Percentiles rank a stretch among this genome's conserved stretches.
Conservation (phyloP, 2,888 invertebrate genomes). For the Trichogramma evanescens region DNA sequence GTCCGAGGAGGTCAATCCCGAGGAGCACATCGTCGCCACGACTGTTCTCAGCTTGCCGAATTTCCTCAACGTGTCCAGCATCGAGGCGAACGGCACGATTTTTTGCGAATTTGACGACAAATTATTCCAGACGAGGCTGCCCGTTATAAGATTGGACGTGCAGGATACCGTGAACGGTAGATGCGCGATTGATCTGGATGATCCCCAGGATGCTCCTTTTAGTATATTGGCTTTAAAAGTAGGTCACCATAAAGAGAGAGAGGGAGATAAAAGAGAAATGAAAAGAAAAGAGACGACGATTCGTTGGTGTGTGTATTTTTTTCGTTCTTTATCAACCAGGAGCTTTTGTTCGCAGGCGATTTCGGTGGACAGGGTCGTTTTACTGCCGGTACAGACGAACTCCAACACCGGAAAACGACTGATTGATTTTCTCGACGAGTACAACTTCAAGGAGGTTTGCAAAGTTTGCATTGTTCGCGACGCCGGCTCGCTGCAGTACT, state of each 20-base stretch:
- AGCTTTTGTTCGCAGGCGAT: slow-evolving; percentile 18
- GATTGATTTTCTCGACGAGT: slow-evolving; percentile 26
- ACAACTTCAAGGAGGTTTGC: slow-evolving; percentile 29
- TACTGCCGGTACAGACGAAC: slow-evolving; percentile 23
- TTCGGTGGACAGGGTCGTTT: slow-evolving; percentile 30
- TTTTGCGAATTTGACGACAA: slow-evolving; percentile 31
- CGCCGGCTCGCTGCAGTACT: slow-evolving; percentile 29
- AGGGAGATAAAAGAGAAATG: too few species aligned
- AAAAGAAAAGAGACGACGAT: too few species aligned
- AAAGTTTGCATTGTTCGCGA: slow-evolving; percentile 29
- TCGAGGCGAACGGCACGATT: slow-evolving; percentile 32
- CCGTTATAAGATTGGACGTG: slow-evolving; percentile 25
- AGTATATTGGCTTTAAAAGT: slow-evolving; percentile 32
- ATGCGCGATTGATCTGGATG: slow-evolving; percentile 24
- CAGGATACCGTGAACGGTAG: slow-evolving; percentile 26
- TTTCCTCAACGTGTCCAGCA: slow-evolving; percentile 25
- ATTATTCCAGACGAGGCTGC: slow-evolving; percentile 32
- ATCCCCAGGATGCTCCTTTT: slow-evolving; percentile 7
- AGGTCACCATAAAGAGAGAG: background rate
- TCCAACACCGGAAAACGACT: slow-evolving; percentile 20
- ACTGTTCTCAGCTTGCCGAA: slow-evolving; percentile 34
- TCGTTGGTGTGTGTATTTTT: too few species aligned
- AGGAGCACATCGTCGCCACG: slow-evolving; percentile 27
- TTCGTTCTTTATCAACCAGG: too few species aligned
- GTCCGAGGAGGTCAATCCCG: slow-evolving; percentile 24